phyloP scores from a whole-genome alignment of 2,888 invertebrate genomes.

The Matsumyia berberina region DNA sequence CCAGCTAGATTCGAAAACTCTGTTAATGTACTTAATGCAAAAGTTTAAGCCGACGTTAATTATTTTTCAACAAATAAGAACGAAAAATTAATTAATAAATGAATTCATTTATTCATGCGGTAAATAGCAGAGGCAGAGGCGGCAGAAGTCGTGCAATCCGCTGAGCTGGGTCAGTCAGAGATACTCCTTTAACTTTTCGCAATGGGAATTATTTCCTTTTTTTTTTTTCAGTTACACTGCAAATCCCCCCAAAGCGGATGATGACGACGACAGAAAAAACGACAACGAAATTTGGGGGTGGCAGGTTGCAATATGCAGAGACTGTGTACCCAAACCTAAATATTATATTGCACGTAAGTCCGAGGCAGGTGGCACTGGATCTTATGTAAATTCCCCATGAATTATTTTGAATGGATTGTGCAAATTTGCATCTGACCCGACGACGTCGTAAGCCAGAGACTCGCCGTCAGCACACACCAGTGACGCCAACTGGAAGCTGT shows the following conservation, averaged over 20 bases:
- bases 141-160: background rate
- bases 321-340: constrained; percentile 56
- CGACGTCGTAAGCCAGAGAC: constrained; percentile 55
- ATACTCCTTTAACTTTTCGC: constrained; percentile 9
- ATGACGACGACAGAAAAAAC: background rate
- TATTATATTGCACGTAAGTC: constrained; percentile 64
- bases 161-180: background rate
- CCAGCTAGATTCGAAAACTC: constrained; percentile 22
- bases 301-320: constrained; percentile 19
- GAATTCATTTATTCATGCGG: constrained; percentile 51
- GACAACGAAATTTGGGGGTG: constrained; percentile 35
- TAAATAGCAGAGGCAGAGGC: constrained; percentile 8
- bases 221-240: constrained; percentile 12
- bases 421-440: constrained; percentile 63
- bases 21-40: constrained; percentile 29
- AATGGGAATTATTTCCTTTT: background rate
- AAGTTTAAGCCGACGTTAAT: constrained; percentile 41
- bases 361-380: constrained; percentile 68
- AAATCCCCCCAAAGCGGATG: constrained; percentile 25
- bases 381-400: constrained; percentile 69
- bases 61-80: constrained; percentile 39
- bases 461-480: constrained; percentile 54
- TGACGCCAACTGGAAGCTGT: constrained; percentile 66
- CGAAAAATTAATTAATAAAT: constrained; percentile 51
- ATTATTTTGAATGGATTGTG: constrained; percentile 72